Conservation (phyloP, 2,797 vertebrate species). For the Dipus sagitta region DNA sequence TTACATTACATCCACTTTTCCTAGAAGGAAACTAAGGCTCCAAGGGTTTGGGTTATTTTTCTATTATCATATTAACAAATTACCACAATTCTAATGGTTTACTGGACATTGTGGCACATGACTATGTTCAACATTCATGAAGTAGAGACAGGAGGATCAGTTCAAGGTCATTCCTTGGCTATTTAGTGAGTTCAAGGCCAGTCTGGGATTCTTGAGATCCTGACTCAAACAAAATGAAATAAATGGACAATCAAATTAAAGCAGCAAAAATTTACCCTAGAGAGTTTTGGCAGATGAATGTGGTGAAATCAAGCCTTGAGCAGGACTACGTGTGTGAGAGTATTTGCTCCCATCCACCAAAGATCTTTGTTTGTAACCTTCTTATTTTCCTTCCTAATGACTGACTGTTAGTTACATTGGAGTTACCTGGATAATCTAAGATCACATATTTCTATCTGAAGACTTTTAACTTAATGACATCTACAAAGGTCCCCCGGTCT, state of each 20-base stretch:
- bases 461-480: neutral
- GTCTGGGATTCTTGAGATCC: no score
- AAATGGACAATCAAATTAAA: no score
- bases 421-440: neutral
- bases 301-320: neutral
- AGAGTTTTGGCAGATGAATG: neutral
- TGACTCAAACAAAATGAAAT: no score
- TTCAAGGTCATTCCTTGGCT: no score
- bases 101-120: no score
- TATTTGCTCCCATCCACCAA: neutral
- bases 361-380: neutral
- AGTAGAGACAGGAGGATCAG: no score
- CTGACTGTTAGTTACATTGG: neutral
- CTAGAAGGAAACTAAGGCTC: conserved; percentile 22
- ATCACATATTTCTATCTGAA: neutral
- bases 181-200: no score
- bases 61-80: neutral
- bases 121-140: no score
- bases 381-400: neutral
- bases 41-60: neutral
- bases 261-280: neutral
- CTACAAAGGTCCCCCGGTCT: neutral
- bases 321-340: neutral
- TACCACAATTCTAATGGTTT: neutral
- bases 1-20: neutral